A percentile compares a stretch with the other conserved stretches of the same genome.
These are phyloP conservation scores for Noctua pronuba DNA, from an alignment of 2,888 invertebrate genomes.

Conservation along the genomic window DNA sequence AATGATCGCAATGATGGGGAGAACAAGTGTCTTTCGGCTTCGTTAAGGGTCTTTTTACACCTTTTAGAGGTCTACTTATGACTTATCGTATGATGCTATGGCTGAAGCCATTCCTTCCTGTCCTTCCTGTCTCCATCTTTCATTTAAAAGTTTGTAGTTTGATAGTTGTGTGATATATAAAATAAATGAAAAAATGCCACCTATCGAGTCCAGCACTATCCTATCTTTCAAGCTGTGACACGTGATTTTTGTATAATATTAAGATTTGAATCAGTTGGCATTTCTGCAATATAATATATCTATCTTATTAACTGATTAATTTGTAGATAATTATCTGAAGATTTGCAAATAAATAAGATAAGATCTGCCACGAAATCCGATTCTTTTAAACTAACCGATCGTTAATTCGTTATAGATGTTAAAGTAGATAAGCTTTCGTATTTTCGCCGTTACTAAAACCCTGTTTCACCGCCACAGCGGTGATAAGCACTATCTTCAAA, in stretches of 20 bases:
- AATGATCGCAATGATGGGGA: too few species aligned
- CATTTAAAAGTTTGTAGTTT: neutral
- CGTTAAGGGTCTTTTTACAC: too few species aligned
- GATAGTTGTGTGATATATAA: neutral
- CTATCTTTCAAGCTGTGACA: neutral
- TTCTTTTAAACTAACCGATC: conserved; percentile 1
- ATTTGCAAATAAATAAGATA: conserved; percentile 18
- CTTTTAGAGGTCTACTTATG: neutral
- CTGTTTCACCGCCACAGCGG: neutral
- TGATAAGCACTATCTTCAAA: neutral
- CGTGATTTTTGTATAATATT: neutral
- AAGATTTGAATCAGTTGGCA: neutral
- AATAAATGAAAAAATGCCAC: neutral
- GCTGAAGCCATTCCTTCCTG: too few species aligned
- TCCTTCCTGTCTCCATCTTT: neutral
- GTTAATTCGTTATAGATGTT: neutral
- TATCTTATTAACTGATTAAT: neutral
- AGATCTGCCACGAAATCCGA: neutral
- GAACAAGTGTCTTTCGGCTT: too few species aligned
- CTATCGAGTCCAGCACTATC: neutral
- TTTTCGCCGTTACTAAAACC: neutral
- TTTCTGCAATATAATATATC: conserved; percentile 12
- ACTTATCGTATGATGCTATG: too few species aligned
- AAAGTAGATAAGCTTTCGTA: neutral
- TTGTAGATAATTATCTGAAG: conserved; percentile 1